Evolutionary conservation across 1,140 invertebrate genomes (phyloP).

Genomic region (Nebria ingens): DNA sequence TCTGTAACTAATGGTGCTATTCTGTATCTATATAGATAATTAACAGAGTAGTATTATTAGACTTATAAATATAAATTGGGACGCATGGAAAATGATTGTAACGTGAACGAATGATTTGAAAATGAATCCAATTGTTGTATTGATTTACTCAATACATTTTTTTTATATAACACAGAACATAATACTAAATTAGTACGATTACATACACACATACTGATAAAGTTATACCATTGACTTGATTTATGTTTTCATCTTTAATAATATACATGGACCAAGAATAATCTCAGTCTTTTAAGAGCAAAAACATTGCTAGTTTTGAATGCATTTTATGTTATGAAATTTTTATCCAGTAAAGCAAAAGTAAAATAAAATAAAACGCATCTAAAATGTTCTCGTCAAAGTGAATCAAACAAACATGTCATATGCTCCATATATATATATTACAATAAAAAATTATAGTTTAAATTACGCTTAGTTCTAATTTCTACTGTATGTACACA

Average conservation of each 20-base stretch:
- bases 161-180: conserved; percentile 3
- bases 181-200: conserved; percentile 9
- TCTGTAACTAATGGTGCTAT: too few species aligned
- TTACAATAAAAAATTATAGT: conserved; percentile 9
- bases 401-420: not conserved
- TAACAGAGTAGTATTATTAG: too few species aligned
- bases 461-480: not conserved
- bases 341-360: not conserved
- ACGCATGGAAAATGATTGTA: too few species aligned
- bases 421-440: not conserved
- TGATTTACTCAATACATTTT: not conserved
- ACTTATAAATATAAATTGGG: not conserved
- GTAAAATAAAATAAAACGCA: not conserved
- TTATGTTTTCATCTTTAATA: conserved; percentile 1
- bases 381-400: not conserved
- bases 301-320: not conserved
- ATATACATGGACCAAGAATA: conserved; percentile 4
- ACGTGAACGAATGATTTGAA: not conserved
- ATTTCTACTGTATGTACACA: conserved; percentile 6
- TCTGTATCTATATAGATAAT: too few species aligned
- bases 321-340: not conserved
- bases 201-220: conserved; percentile 7
- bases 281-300: conserved; percentile 8
- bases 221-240: conserved; percentile 1
- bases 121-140: conserved; percentile 5